Base-by-base conservation (phyloP, 2,113 vertebrate genomes). In the Ariopsis seemanni region DNA sequence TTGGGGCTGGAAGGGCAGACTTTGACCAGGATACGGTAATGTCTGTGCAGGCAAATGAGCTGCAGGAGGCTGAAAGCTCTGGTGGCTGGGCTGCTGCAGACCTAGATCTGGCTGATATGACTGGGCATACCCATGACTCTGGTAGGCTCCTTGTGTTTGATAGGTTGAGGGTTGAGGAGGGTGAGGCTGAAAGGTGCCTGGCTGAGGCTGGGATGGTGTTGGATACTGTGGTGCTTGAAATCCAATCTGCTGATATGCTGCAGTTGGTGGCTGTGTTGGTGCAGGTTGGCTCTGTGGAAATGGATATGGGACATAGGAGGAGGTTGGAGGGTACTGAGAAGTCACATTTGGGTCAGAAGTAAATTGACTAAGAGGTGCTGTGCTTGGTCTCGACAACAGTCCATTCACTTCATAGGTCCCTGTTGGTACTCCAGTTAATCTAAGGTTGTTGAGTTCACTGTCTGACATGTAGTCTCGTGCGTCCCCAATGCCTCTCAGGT, bases 381-480 rank as follows among this genome's bases (percentile, higher is more conserved):
- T 94, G 85, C 93, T 95, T 25, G 96, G 95, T 77, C 96, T 95
- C 53, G 95, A 92, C 77, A 96, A 92, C 82, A 97, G 91, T 77
- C 94, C 88, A 12, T 95, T 91, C 0, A 93, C 80, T 10, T 97
- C 97, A 2, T 97, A 98, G 53, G 94, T 91, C 86, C 92, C 93
- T 55, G 93, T 85, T 85, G 92, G 90, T 86, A 95, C 92, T 0
- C 95, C 95, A 7, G 96, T 95, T 11, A 98, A 95, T 78, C 96
- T 95, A 78, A 99, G 94, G 88, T 97, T 98, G 93, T 98, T 97
- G 81, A 99, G 96, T 90, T 99, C 98, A 6, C 97, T 99, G 91
- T 99, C 98, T 0, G 98, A 99, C 95, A 99, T 97, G 91, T 99
- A 99, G 93, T 99, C 98, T 0, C 96, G 95, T 89, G 96, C 96